Evolutionary conservation across 2,113 vertebrate genomes (phyloP), one percentile per base, ranked within the genome.

Genomic region (Pao palembangensis): DNA sequence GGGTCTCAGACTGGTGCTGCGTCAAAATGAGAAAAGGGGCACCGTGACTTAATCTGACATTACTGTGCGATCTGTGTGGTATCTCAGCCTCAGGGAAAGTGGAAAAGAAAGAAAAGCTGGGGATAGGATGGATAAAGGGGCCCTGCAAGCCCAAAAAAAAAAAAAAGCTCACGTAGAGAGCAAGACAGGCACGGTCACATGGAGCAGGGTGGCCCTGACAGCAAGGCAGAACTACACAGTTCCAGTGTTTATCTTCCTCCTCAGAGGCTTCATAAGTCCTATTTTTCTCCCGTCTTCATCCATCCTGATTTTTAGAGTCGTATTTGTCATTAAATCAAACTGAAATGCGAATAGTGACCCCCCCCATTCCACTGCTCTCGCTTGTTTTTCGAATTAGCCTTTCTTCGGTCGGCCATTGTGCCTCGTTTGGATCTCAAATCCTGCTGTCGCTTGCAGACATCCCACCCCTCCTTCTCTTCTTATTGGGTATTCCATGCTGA

Each of bases 161-260:
- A 31, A 31, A 31, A 31, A 31, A 31, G 71, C 75, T 78, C 85
- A 85, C 60, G 76, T 83, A 81, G 83, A 78, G 83, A 65, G 62
- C 21, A 76, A 83, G 86, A 88, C 85, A 85, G 90, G 86, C 87
- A 89, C 88, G 90, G 89, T 92, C 90, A 90, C 60, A 68, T 75
- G 71, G 84, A 83, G 78, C 88, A 83, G 81, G 84, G 85, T 89
- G 84, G 87, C 84, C 88, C 85, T 83, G 84, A 83, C 69, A 78
- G 80, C 67, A 56, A 72, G 65, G 67, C 67, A 76, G 78, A 73
- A 63, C 25, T 41, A 31, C 58, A 65, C 82, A 64, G 62, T 74
- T 75, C 82, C 68, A 72, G 60, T 77, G 75, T 88, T 83, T 85
- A 75, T 75, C 66, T 64, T 71, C 58, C 44, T 23, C 46, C 44